Evolutionary conservation across 1,140 invertebrate genomes (phyloP), one percentile per base, ranked within the genome.

Genomic region (Nephotettix cincticeps): DNA sequence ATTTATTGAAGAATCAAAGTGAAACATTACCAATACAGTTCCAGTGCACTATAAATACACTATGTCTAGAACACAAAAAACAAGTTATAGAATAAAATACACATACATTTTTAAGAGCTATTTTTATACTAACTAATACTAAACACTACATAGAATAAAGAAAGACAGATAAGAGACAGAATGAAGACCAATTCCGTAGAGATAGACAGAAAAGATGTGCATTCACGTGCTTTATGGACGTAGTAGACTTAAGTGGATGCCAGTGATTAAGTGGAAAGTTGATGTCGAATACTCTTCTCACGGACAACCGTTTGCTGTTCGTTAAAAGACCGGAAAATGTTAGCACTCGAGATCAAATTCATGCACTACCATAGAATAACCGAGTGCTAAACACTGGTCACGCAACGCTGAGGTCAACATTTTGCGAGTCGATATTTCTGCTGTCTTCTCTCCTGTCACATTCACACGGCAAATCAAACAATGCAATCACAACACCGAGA

Each of bases 151-250:
- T 36, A 36, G 47, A 51, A n/a, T 51, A 17, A 51, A 51, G 47
- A 51, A 51, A 51, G 47, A 51, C 19, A 51, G 47, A 51, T 17
- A 51, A 40, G 47, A 51, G 47, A 51, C 4, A 51, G 47, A 51
- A 51, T 51, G 47, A 51, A 51, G 47, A 51, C 47, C 47, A 51
- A 51, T 51, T 51, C 47, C 47, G 47, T 51, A 51, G 47, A n/a
- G 47, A 51, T 21, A 51, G 47, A 51, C 47, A 51, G 21, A 21
- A 21, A 51, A 17, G 21, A 21, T 51, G 47, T 51, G 47, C 47
- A 51, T 51, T 51, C 47, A 51, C 47, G 47, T 51, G 47, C 47
- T 17, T 11, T 6, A 4, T 21, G 47, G 19, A n/a, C 47, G 47
- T 51, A n/a, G n/a, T n/a, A 51, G 47, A 51, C 19, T 51, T 51